phyloP scores from a whole-genome alignment of 2,888 invertebrate genomes.

The Pseudococcus viburni region DNA sequence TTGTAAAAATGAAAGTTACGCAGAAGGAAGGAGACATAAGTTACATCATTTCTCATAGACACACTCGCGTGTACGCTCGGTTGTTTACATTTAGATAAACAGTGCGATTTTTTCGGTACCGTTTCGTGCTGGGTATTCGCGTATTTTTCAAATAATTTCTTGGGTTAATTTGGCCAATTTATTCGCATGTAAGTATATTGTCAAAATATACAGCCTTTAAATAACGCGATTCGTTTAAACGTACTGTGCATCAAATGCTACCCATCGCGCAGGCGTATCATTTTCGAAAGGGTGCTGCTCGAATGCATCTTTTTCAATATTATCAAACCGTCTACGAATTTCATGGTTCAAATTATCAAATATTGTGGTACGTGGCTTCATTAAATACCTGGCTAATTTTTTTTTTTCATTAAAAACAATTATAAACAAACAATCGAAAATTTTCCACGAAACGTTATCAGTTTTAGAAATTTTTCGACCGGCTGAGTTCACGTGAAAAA shows the following conservation, averaged over 20 bases:
- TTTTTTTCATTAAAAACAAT: not conserved
- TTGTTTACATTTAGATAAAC: constrained; percentile 41
- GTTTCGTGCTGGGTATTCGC: constrained; percentile 41
- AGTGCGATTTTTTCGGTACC: constrained; percentile 52
- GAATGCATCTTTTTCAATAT: not conserved
- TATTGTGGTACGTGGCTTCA: not conserved
- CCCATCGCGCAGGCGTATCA: constrained; percentile 1
- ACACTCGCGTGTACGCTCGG: constrained; percentile 42
- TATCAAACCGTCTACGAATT: not conserved
- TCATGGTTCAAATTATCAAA: not conserved
- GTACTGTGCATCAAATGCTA: not conserved
- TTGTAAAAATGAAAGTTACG: constrained; percentile 65
- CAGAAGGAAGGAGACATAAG: constrained; percentile 61
- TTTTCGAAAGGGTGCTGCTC: not conserved
- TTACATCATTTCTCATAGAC: constrained; percentile 61
- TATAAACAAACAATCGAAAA: not conserved
- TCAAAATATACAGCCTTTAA: not conserved
- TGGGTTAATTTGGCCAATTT: not conserved
- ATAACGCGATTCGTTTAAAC: not conserved
- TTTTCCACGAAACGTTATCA: not conserved
- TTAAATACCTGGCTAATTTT: not conserved
- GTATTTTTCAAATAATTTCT: constrained; percentile 18
- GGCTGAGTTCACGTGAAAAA: not conserved
- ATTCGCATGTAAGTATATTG: constrained; percentile 1
- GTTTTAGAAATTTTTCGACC: not conserved